Percentiles rank a stretch among this genome's conserved stretches.
Conservation (phyloP, 2,797 vertebrate species). For the Peromyscus melanophrys region DNA sequence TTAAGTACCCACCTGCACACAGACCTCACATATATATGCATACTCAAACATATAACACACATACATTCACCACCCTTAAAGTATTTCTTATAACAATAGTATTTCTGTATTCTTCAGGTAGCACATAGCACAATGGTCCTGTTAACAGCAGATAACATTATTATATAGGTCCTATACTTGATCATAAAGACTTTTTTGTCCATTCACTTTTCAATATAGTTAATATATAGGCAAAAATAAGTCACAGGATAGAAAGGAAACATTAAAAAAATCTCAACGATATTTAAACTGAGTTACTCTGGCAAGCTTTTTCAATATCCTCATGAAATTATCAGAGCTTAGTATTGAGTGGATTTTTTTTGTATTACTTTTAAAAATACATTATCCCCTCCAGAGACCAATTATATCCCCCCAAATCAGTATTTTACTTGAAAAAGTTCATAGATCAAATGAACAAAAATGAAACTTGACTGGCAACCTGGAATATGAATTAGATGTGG, state of each 20-base stretch:
- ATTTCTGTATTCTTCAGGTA: neutral
- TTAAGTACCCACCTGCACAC: neutral
- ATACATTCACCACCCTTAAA: neutral
- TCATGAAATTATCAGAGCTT: constrained; percentile 56
- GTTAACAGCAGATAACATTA: constrained; percentile 4
- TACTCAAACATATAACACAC: neutral
- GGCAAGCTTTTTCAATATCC: constrained; percentile 57
- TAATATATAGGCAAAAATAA: constrained; percentile 42
- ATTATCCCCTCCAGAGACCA: constrained; percentile 70
- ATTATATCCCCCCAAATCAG: constrained; percentile 78
- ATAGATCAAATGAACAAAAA: constrained; percentile 83
- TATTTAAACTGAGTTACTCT: constrained; percentile 64
- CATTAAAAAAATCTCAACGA: neutral
- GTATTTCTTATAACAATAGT: neutral
- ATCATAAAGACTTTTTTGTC: neutral
- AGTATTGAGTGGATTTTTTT: constrained; percentile 42
- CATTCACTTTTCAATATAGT: neutral
- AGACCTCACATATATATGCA: neutral
- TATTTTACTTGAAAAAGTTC: constrained; percentile 83
- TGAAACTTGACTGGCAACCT: constrained; percentile 78
- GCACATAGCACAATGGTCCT: neutral
- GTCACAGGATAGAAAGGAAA: neutral
- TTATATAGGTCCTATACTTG: neutral
- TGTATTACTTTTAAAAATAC: constrained; percentile 68
- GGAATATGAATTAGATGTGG: constrained; percentile 82